Evolutionary conservation across 2,888 invertebrate species (phyloP), one percentile per base, ranked within the genome.

Genomic region (Tachystola acroxantha): DNA sequence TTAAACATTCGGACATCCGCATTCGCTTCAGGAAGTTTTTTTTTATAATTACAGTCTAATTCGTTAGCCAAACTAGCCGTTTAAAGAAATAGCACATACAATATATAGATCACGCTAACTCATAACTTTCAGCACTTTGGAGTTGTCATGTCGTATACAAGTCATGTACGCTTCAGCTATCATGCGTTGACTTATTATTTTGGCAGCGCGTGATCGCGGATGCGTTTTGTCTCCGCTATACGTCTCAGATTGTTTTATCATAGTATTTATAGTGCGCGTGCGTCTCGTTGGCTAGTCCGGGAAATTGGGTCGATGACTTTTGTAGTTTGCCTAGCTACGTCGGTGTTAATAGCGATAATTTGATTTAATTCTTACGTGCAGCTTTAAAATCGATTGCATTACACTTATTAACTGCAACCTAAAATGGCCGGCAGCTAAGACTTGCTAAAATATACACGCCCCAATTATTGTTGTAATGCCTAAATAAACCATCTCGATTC

Each of bases 241-340:
- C 51, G 56, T 59, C 53, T 57, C 54, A 45, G 49, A 55, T 59
- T 64, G 61, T 67, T 62, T 60, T 67, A 62, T 60, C 59, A 50
- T 51, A 57, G 65, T 79, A 80, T 79, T 80, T 71, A 77, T 77
- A 81, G 76, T 68, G 52, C 53, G 50, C 57, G 65, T 62, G 24
- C 64, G 61, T 71, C 67, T 67, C 62, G 65, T 65, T 67, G 74
- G 72, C 68, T 70, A 64, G 63, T 59, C 57, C 56, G 58, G 54
- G 56, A 70, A 77, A 78, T 72, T 80, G 49, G 81, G 76, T 72
- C 77, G 73, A 71, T 71, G 74, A 77, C 74, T 71, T 56, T 56
- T 56, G 32, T 32, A 22, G 14, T 35, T 22, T 10, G 35, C 22
- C 7, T 49, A 54, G 56, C 58, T 57, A 55, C 53, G 26, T 11